These are phyloP conservation scores for Platerodrilus igneus DNA, from an alignment of 2,888 invertebrate genomes.

Conservation along the genomic window DNA sequence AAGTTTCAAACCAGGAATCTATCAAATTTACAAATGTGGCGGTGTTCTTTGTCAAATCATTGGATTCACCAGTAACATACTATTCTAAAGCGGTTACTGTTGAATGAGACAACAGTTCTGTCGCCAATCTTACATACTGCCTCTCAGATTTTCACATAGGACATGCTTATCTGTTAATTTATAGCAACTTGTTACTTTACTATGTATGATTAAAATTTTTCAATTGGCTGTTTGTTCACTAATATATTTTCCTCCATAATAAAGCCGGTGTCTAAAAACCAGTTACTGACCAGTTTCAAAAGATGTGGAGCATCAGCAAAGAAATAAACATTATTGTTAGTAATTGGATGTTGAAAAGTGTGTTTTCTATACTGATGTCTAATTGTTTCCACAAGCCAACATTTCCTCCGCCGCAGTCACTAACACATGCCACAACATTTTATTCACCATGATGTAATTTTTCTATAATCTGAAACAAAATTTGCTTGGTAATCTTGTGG, in stretches of 20 bases:
- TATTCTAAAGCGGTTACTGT: background rate
- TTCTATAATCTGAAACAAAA: slow-evolving; percentile 25
- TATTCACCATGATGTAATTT: slow-evolving; percentile 27
- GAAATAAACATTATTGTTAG: slow-evolving; percentile 20
- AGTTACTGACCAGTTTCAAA: slow-evolving; percentile 26
- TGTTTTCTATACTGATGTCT: slow-evolving; percentile 20
- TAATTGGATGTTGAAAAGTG: slow-evolving; percentile 20
- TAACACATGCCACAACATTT: slow-evolving; percentile 28
- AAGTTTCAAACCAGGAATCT: slow-evolving; percentile 4
- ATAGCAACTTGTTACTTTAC: slow-evolving; percentile 1
- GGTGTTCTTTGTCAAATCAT: slow-evolving; percentile 6
- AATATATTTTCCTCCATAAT: background rate
- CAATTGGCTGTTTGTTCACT: background rate
- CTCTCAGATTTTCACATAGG: background rate
- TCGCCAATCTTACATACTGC: slow-evolving; percentile 1
- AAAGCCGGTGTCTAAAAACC: slow-evolving; percentile 26
- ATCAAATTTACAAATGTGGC: slow-evolving; percentile 10
- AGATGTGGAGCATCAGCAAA: slow-evolving; percentile 30
- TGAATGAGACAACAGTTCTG: slow-evolving; percentile 1
- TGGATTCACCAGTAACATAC: background rate
- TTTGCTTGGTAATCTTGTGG: slow-evolving; percentile 31
- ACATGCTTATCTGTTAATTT: slow-evolving; percentile 2
- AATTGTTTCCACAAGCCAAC: slow-evolving; percentile 27
- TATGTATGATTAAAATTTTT: background rate
- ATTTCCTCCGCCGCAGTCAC: slow-evolving; percentile 28